Base-by-base conservation (phyloP, 2,888 invertebrate genomes). In the Meandrusa payeni region DNA sequence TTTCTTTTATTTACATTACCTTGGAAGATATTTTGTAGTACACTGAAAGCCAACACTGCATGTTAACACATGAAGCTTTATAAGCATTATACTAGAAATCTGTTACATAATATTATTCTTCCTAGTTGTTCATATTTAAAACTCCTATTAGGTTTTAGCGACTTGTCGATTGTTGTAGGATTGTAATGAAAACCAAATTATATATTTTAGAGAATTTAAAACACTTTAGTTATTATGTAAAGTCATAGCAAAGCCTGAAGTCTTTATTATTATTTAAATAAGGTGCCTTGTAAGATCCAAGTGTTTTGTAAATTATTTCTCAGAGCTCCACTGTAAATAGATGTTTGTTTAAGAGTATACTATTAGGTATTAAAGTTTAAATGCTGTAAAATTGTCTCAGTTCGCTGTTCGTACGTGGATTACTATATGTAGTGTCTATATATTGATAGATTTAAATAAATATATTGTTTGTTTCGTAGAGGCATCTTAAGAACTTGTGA, bases 141-240 rank as follows among this genome's bases (percentile, higher is more conserved):
- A 77, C 75, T 85, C 85, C 85, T 86, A 85, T 80, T 85, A 85
- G 83, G 71, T 83, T 67, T 76, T 83, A 86, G 80, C 69, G 73
- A 76, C 71, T 70, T 77, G 75, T 78, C 78, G 71, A 77, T 81
- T 86, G 80, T 82, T 83, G 76, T 87, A 86, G 80, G 75, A 76
- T 78, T 82, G 71, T 83, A 83, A 81, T 80, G 77, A 80, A 85
- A 79, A 85, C 87, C 86, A 87, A 87, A 87, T 83, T 85, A 82
- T 85, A 86, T 85, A 83, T 85, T 80, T 78, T 86, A 86, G 82
- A 85, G 79, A 81, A 82, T 81, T 79, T 80, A 83, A 71, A 79
- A 78, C 71, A 71, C 73, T 78, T 81, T 82, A 83, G 79, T 80
- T 81, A 78, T 78, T 77, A 70, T 86, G 76, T 85, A 83, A 82